Percentiles rank a stretch among this genome's conserved stretches.
phyloP scores from a whole-genome alignment of 2,113 vertebrate species.

The Rhadina sibilatrix region DNA sequence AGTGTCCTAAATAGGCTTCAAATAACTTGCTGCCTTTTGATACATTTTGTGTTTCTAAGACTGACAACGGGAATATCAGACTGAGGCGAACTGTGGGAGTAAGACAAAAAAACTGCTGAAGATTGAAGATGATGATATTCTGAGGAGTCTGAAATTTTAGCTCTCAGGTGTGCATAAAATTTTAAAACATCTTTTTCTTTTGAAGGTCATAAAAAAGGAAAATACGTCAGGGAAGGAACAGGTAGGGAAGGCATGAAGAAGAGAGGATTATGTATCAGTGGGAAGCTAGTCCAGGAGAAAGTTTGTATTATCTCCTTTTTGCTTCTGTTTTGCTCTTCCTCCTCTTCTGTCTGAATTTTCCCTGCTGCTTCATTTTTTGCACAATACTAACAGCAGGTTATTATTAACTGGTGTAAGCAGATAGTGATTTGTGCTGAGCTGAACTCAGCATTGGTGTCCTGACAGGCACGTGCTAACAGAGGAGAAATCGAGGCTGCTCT shows the following conservation, averaged over 20 bases:
- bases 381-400: background rate
- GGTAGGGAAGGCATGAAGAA: background rate
- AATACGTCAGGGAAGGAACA: background rate
- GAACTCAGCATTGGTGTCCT: conserved; percentile 1
- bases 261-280: background rate
- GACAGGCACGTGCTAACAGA: background rate
- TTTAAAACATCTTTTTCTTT: background rate
- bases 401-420: conserved; percentile 22
- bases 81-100: background rate
- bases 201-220: background rate
- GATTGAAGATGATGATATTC: background rate
- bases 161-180: background rate
- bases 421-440: background rate
- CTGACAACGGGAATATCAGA: background rate
- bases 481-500: background rate
- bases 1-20: background rate
- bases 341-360: background rate
- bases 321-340: background rate
- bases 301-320: background rate
- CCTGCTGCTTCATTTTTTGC: background rate
- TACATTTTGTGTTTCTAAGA: background rate
- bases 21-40: background rate
- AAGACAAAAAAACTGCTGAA: background rate
- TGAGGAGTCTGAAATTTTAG: background rate
- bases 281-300: background rate